phyloP scores from a whole-genome alignment of 2,888 invertebrate species.

The Epistrophe eligans region DNA sequence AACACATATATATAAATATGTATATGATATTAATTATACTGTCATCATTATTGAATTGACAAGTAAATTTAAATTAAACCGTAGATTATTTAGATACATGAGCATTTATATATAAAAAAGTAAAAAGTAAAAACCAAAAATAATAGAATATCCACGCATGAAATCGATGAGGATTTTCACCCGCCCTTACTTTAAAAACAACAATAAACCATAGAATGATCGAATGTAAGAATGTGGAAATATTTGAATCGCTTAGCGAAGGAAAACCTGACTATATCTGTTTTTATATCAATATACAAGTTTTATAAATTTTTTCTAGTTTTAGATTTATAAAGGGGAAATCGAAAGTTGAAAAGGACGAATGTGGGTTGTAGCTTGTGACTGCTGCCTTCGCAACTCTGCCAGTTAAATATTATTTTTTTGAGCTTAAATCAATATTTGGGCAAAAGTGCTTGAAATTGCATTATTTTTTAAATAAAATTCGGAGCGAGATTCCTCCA shows the following conservation, averaged over 20 bases:
- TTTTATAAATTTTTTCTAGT: slow-evolving; percentile 42
- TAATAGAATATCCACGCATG: slow-evolving; percentile 35
- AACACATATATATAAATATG: slow-evolving; percentile 58
- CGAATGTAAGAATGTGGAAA: slow-evolving; percentile 19
- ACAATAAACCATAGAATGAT: slow-evolving; percentile 43
- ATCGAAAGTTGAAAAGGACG: slow-evolving; percentile 22
- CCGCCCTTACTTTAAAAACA: slow-evolving; percentile 21
- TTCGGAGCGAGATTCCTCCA: no score
- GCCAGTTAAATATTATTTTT: background rate
- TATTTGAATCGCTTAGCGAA: slow-evolving; percentile 63
- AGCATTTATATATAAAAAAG: slow-evolving; percentile 61
- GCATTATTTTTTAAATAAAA: no score
- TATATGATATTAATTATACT: slow-evolving; percentile 70
- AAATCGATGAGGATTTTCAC: slow-evolving; percentile 54
- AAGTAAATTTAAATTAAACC: slow-evolving; percentile 64
- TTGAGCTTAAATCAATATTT: background rate
- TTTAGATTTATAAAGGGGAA: slow-evolving; percentile 41
- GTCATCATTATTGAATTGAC: slow-evolving; percentile 73
- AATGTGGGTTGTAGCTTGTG: slow-evolving; percentile 57
- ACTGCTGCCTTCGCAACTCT: background rate
- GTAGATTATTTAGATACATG: slow-evolving; percentile 74
- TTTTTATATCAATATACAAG: slow-evolving; percentile 51
- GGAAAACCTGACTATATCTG: slow-evolving; percentile 53
- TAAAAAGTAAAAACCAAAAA: slow-evolving; percentile 18
- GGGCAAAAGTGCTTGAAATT: background rate